Evolutionary conservation across 2,797 vertebrate species (phyloP).

Genomic region (Siniperca undulata): DNA sequence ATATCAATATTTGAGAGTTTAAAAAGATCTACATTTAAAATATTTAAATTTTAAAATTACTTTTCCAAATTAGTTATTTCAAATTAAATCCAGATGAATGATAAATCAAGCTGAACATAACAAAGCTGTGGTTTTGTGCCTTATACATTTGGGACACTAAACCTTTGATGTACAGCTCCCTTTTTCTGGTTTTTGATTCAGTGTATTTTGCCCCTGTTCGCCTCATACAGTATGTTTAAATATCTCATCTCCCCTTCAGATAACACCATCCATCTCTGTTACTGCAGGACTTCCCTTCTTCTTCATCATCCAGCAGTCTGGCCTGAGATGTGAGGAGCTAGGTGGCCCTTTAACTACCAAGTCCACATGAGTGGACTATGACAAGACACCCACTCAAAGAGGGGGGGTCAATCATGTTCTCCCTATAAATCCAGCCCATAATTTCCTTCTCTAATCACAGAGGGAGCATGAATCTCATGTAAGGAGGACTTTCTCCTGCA

Average conservation of each 20-base stretch:
- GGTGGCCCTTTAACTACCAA: slow-evolving; percentile 47
- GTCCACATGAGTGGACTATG: slow-evolving; percentile 34
- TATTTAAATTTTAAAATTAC: not conserved
- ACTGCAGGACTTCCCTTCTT: slow-evolving; percentile 29
- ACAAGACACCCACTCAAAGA: slow-evolving; percentile 54
- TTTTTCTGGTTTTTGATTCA: slow-evolving; percentile 10
- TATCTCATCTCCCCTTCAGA: slow-evolving; percentile 33
- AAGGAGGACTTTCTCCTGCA: slow-evolving; percentile 39
- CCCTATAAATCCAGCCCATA: slow-evolving; percentile 62
- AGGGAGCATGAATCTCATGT: slow-evolving; percentile 57
- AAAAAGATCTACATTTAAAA: too few relatives aligned
- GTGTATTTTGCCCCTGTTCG: not conserved
- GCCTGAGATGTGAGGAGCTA: slow-evolving; percentile 39
- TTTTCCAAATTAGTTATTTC: not conserved
- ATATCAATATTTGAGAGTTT: too few relatives aligned
- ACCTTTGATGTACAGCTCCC: slow-evolving; percentile 25
- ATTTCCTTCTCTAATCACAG: slow-evolving; percentile 67
- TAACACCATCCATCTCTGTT: slow-evolving; percentile 32
- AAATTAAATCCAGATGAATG: not conserved
- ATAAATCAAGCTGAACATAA: not conserved
- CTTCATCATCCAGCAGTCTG: slow-evolving; percentile 46
- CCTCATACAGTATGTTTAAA: slow-evolving; percentile 30
- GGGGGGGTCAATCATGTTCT: slow-evolving; percentile 36
- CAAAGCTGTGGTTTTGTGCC: not conserved
- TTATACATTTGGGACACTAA: not conserved